Percentiles rank a stretch among this genome's conserved stretches.
Conservation (phyloP, 2,888 invertebrate genomes). For the Epistrophe grossulariae region DNA sequence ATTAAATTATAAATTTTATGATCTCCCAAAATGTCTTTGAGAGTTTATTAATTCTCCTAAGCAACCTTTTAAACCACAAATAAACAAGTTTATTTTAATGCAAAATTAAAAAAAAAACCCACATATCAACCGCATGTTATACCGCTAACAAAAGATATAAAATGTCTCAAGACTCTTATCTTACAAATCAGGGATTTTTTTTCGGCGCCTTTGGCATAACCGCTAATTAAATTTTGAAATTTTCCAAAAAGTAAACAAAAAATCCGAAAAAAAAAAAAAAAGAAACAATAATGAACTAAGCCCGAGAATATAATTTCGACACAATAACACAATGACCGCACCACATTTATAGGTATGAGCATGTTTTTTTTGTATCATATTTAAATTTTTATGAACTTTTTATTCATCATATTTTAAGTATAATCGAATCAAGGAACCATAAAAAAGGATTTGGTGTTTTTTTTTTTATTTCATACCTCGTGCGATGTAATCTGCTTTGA, state of each 20-base stretch:
- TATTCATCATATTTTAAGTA: neutral
- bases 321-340: slow-evolving; percentile 63
- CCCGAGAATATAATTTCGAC: slow-evolving; percentile 45
- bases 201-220: slow-evolving; percentile 30
- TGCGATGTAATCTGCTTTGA: slow-evolving; percentile 58
- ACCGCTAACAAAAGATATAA: neutral
- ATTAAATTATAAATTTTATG: neutral
- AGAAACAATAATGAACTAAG: slow-evolving; percentile 20
- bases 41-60: slow-evolving; percentile 18
- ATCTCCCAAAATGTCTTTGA: slow-evolving; percentile 1
- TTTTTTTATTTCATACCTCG: slow-evolving; percentile 12
- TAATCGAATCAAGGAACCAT: slow-evolving; percentile 60
- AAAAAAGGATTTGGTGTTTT: slow-evolving; percentile 59
- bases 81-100: slow-evolving; percentile 32
- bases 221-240: slow-evolving; percentile 70
- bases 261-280: neutral
- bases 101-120: neutral
- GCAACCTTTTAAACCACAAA: neutral
- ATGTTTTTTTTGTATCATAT: slow-evolving; percentile 27
- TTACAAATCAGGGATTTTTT: slow-evolving; percentile 32
- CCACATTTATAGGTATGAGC: slow-evolving; percentile 31
- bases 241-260: slow-evolving; percentile 63
- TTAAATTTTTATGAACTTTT: slow-evolving; percentile 32
- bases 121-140: neutral
- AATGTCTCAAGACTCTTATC: slow-evolving; percentile 23